These are phyloP conservation scores for Diabrotica balteata DNA, from an alignment of 2,888 invertebrate genomes.

Conservation along the genomic window DNA sequence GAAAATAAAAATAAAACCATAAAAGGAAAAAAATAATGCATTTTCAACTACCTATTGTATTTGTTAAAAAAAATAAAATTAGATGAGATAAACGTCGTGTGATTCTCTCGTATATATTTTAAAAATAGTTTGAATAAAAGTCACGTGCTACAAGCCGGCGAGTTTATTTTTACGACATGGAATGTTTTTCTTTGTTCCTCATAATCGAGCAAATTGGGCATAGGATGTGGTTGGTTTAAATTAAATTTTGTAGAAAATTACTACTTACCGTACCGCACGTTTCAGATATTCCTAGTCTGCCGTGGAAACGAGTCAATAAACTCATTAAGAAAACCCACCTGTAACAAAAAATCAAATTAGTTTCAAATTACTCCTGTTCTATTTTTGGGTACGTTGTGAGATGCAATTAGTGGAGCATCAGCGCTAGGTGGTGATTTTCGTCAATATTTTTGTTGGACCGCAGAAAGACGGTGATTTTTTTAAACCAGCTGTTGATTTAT, in stretches of 20 bases:
- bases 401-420: conserved; percentile 7
- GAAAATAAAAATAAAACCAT: too few species aligned
- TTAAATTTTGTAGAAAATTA: conserved; percentile 23
- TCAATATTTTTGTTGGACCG: conserved; percentile 4
- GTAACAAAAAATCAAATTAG: conserved; percentile 15
- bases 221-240: conserved; percentile 17
- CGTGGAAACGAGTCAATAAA: conserved; percentile 20
- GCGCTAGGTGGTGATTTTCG: not conserved
- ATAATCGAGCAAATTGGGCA: conserved; percentile 11
- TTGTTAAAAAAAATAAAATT: too few species aligned
- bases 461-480: too few species aligned
- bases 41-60: too few species aligned
- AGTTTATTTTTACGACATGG: conserved; percentile 7
- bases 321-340: conserved; percentile 24
- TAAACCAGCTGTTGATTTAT: too few species aligned
- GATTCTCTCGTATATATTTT: conserved; percentile 5
- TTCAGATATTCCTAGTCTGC: conserved; percentile 2
- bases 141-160: not conserved
- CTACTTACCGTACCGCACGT: conserved; percentile 15
- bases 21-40: too few species aligned
- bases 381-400: conserved; percentile 2
- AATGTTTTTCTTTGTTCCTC: conserved; percentile 16
- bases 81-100: not conserved
- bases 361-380: conserved; percentile 3
- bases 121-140: conserved; percentile 11